Evolutionary conservation across 2,888 invertebrate genomes (phyloP), one percentile per base, ranked within the genome.

Genomic region (Spisula subtruncata): DNA sequence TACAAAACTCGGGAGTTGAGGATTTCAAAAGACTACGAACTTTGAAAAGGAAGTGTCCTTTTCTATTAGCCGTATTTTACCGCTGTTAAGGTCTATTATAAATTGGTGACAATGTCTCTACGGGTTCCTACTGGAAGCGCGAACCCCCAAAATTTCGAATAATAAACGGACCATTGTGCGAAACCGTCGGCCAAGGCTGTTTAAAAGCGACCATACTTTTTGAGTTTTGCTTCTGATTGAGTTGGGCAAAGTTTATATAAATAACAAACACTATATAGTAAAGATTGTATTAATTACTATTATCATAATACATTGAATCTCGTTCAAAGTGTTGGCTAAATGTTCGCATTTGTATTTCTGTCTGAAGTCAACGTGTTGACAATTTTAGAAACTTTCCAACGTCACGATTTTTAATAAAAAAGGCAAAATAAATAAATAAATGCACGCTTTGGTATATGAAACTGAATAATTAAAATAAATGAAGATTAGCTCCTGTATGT

Each of bases 101-200:
- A 80, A 46, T 29, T 16, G 41, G 83, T 25, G 46, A 88, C 88
- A 90, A 90, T 71, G 71, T 54, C 90, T 80, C 90, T 18, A 51
- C 88, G 56, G 88, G 86, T 66, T 71, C 83, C 32, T n/a, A 66
- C 29, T 83, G 71, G 48, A 87, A 91, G 48, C 83, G 18, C n/a
- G 89, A 88, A 89, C 89, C 89, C 84, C 91, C 89, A 84, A 89
- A 88, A 86, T 88, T 86, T 82, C 86, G 82, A 32, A 91, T 84
- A 90, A 91, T 91, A 91, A 91, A 86, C 79, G 46, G 4, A 12
- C 75, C 86, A 66, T 89, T 91, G 89, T 91, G 46, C 32, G 18
- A 75, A 75, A 41, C 29, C 56, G 60, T 85, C 79, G 60, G 35
- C n/a, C 66, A 87, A 90, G 79, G 51, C 81, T 90, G 90, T 89